phyloP scores from a whole-genome alignment of 1,140 invertebrate species.

The Dinoponera quadriceps region DNA sequence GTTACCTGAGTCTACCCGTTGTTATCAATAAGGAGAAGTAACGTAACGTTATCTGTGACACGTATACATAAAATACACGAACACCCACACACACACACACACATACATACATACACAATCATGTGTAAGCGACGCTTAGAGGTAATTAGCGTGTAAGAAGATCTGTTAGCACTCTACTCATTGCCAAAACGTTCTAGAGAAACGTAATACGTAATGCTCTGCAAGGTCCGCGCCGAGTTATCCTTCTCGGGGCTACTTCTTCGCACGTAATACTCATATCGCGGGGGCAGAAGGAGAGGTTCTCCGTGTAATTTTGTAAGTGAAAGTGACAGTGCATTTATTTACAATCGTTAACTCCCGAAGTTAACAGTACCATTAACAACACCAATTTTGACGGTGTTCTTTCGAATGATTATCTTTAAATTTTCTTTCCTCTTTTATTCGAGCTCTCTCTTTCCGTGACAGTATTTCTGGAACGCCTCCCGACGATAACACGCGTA shows the following conservation, averaged over 20 bases:
- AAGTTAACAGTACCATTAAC: no score
- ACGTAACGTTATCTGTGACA: conserved; percentile 55
- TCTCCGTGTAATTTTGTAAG: no score
- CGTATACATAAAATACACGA: no score
- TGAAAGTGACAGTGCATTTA: conserved; percentile 1
- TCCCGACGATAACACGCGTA: conserved; percentile 35
- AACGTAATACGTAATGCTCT: conserved; percentile 62
- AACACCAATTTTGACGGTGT: conserved; percentile 15
- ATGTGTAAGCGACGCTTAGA: conserved; percentile 60
- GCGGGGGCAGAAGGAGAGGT: not conserved
- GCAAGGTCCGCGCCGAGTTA: conserved; percentile 51
- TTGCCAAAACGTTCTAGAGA: conserved; percentile 62
- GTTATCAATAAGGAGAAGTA: conserved; percentile 59
- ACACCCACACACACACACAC: no score
- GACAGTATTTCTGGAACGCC: not conserved
- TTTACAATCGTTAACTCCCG: not conserved
- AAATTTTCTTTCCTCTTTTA: not conserved
- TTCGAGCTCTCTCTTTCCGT: not conserved
- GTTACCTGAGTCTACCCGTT: conserved; percentile 76
- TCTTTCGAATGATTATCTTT: not conserved
- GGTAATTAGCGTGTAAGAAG: conserved; percentile 54
- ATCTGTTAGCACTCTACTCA: conserved; percentile 60
- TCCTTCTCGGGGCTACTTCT: conserved; percentile 67
- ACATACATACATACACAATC: no score
- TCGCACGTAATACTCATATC: conserved; percentile 54